These are phyloP conservation scores for Megalonaias nervosa DNA, from an alignment of 1,140 invertebrate species.

Conservation along the genomic window DNA sequence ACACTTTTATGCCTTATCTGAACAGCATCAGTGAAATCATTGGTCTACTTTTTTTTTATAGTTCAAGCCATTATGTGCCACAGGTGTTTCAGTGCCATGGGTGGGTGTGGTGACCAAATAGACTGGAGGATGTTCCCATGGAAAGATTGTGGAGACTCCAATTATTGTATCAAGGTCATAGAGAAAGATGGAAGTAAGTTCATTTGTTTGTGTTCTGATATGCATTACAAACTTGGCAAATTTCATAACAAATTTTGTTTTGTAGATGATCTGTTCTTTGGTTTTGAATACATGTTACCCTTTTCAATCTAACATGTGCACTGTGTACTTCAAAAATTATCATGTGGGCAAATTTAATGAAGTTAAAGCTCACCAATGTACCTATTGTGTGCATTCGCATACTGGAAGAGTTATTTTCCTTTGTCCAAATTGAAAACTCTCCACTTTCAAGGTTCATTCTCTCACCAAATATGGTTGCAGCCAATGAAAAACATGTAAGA, in stretches of 20 bases:
- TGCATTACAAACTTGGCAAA: background rate
- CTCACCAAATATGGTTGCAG: no score
- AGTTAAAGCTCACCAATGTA: no score
- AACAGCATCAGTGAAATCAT: no score
- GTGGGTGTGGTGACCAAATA: constrained; percentile 60
- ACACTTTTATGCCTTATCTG: no score
- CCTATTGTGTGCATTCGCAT: background rate
- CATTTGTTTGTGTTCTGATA: background rate
- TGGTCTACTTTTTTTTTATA: constrained; percentile 28
- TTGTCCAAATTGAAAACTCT: background rate
- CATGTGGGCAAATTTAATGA: no score
- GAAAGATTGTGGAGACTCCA: constrained; percentile 59
- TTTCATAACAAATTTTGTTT: background rate
- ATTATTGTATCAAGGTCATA: constrained; percentile 69
- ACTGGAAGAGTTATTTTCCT: background rate
- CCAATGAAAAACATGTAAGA: no score
- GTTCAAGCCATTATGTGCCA: constrained; percentile 62
- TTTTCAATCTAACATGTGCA: background rate
- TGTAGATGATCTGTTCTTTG: background rate
- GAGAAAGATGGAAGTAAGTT: constrained; percentile 64
- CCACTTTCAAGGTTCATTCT: no score
- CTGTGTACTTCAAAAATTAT: no score
- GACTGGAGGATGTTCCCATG: constrained; percentile 66
- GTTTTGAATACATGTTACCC: background rate
- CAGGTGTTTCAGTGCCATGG: constrained; percentile 63